Evolutionary conservation across 1,140 invertebrate species (phyloP), one percentile per base, ranked within the genome.

Genomic region (Drosophila pseudoobscura): DNA sequence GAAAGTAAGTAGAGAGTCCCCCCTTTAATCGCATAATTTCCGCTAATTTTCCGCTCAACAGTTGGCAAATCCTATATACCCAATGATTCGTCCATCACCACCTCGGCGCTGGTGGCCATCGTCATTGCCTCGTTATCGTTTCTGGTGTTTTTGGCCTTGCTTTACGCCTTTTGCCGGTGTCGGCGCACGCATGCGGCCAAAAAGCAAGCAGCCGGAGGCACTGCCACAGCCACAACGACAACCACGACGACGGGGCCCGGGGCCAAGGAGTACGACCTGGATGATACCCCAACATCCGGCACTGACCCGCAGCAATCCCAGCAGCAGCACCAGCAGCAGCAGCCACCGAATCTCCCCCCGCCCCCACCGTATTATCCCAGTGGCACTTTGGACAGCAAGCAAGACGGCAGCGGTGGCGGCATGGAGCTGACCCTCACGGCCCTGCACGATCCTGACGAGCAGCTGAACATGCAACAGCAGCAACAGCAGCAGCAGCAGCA

Each of bases 1-100:
- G 95, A 96, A 83, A 95, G 96, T 97, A 92, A 96, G 95, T 94
- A 53, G 26, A 45, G 5, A 5, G 6, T 4, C 13, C 9, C 41
- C 11, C 13, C 7, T 2, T 11, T 11, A 11, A 11, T 24, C 3
- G 3, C 15, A 4, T 43, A 35, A 60, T 55, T 11, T 11, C 3
- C 8, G 8, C 31, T 9, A 9, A 31, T 31, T 9, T 9, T 56
- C n/a, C 47, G 24, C 6, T 11, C 5, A 31, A 26, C 55, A 91
- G 89, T 90, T 78, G 89, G 89, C 22, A 91, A 91, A 66, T 78
- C 89, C 39, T 91, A 90, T 45, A 87, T 91, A 75, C 65, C 78
- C 3, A 77, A 87, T 61, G 78, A 51, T 57, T 84, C 89, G 8
- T 52, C 71, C 29, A 59, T 91, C 35, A 84, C 84, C 57, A 91